phyloP scores from a whole-genome alignment of 2,797 vertebrate species.

The Brachyrhaphis roseni region DNA sequence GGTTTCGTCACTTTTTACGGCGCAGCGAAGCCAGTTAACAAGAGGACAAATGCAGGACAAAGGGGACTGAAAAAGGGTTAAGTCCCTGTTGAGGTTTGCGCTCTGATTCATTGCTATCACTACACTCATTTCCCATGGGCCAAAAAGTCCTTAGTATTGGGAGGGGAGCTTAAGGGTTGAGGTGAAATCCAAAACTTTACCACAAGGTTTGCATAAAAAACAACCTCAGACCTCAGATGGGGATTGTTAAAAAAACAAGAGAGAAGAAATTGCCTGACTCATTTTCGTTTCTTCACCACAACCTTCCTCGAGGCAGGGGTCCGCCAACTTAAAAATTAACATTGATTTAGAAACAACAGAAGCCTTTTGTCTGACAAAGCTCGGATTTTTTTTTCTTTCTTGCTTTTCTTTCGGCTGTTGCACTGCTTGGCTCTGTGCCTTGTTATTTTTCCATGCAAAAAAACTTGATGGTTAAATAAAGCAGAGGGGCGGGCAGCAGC shows the following conservation, averaged over 20 bases:
- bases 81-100: conserved; percentile 13
- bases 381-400: conserved; percentile 20
- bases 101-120: conserved; percentile 33
- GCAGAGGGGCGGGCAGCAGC: conserved; percentile 40
- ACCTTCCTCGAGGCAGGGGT: conserved; percentile 53
- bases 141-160: conserved; percentile 16
- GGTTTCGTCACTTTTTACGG: conserved; percentile 23
- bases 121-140: conserved; percentile 27
- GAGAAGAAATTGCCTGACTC: conserved; percentile 48
- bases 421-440: conserved; percentile 63
- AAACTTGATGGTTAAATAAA: conserved; percentile 78
- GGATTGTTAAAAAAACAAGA: conserved; percentile 46
- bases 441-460: conserved; percentile 76
- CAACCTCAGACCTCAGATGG: conserved; percentile 54
- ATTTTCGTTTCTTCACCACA: conserved; percentile 61
- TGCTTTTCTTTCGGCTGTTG: conserved; percentile 44
- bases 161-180: conserved; percentile 24
- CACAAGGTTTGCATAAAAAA: conserved; percentile 62
- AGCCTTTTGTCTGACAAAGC: conserved; percentile 76
- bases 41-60: conserved; percentile 38
- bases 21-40: conserved; percentile 22
- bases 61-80: conserved; percentile 18
- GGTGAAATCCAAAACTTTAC: conserved; percentile 59
- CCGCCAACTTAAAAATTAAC: conserved; percentile 76
- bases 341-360: conserved; percentile 80